Percentiles rank a stretch among this genome's conserved stretches.
These are phyloP conservation scores for Catharus bicknelli DNA, from an alignment of 2,113 vertebrate genomes.

Conservation along the genomic window DNA sequence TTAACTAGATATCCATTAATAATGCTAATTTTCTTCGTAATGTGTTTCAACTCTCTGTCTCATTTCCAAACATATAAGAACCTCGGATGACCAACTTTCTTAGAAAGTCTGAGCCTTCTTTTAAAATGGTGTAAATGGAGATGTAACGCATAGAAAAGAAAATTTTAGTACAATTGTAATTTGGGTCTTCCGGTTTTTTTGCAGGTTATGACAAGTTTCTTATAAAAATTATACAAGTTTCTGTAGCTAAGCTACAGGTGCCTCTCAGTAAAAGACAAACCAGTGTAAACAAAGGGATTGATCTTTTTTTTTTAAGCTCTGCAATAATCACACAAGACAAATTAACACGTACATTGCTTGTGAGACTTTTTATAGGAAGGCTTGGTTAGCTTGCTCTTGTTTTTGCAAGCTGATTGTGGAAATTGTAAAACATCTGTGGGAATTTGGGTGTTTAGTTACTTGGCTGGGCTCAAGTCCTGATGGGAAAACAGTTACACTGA, in stretches of 20 bases:
- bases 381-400: background rate
- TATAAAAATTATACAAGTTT: background rate
- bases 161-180: background rate
- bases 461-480: background rate
- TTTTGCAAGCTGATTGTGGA: slow-evolving; percentile 1
- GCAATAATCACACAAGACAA: background rate
- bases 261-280: background rate
- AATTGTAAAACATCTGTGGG: slow-evolving; percentile 34
- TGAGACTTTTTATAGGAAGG: background rate
- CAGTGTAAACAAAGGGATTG: background rate
- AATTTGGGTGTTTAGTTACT: slow-evolving; percentile 44
- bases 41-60: background rate
- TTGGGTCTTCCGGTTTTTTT: background rate
- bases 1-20: background rate
- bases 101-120: background rate
- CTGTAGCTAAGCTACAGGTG: background rate
- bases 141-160: background rate
- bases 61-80: background rate
- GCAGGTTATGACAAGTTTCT: background rate
- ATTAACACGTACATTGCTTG: background rate
- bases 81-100: background rate
- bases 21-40: background rate
- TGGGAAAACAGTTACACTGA: slow-evolving; percentile 34
- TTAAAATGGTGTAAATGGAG: background rate
- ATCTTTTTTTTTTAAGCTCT: background rate